Evolutionary conservation across 2,888 invertebrate species (phyloP), one percentile per base, ranked within the genome.

Genomic region (Lochmaea capreae): DNA sequence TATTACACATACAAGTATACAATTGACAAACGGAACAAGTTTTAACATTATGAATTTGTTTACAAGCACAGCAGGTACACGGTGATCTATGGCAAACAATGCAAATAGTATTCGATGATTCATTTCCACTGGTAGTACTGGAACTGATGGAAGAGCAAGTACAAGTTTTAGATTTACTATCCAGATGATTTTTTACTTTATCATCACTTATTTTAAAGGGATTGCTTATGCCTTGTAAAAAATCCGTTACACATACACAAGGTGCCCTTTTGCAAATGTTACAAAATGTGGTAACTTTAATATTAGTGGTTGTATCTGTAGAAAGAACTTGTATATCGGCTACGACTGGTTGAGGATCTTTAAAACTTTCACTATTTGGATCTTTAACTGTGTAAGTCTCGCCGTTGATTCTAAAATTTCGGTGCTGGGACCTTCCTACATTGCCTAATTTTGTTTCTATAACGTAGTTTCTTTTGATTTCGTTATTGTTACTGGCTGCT

Each of bases 271-370:
- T 78, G 61, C 79, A 80, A 10, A 39, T 33, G 46, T 71, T 67
- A 62, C 82, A 81, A 49, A 77, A 54, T 0, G 81, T 77, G 9
- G 71, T 79, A 8, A 83, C 79, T 77, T 79, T 80, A 39, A 83
- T 83, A 63, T 80, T 81, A 1, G 81, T 83, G 1, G 79, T 77
- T 33, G 74, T 79, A 12, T 80, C 79, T 69, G 78, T 77, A 12
- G 81, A 78, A 39, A 72, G 63, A 3, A 83, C 79, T 71, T 81
- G 75, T 67, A 83, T 78, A 65, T 82, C 81, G 10, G 81, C 81
- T 14, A 77, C 65, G n/a, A 79, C 70, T 39, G 61, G 67, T 14
- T 63, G 65, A 3, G 63, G 5, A 46, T 26, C 66, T 33, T 58
- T 59, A 67, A 58, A 16, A 54, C 12, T 46, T 66, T 67, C 63